Evolutionary conservation across 2,888 invertebrate genomes (phyloP).

Genomic region (Ypsolopha scabrella): DNA sequence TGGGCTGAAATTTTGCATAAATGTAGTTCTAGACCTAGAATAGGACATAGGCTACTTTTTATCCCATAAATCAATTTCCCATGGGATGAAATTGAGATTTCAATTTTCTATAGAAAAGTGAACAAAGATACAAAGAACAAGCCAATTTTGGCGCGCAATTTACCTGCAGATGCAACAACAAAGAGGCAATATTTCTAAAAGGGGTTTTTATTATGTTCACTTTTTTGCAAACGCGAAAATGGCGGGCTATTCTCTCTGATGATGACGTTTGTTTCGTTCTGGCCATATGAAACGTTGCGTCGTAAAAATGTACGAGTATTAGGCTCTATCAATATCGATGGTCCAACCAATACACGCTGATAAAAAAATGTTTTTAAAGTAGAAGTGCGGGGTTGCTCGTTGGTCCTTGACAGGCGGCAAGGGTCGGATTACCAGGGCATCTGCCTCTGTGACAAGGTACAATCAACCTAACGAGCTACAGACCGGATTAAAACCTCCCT

Average conservation of each 20-base stretch:
- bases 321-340: no score
- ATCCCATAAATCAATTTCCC: no score
- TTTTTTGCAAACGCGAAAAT: background rate
- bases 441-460: slow-evolving; percentile 57
- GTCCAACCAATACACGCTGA: no score
- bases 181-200: slow-evolving; percentile 50
- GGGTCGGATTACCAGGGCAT: slow-evolving; percentile 66
- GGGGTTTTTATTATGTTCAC: background rate
- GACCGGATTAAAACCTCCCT: slow-evolving; percentile 56
- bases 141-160: slow-evolving; percentile 63
- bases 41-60: no score
- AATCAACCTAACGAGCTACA: slow-evolving; percentile 64
- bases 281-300: no score
- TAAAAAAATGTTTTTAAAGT: no score
- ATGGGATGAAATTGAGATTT: no score
- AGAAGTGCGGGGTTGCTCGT: no score
- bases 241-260: background rate
- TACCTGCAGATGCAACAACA: slow-evolving; percentile 66
- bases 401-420: slow-evolving; percentile 6
- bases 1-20: no score
- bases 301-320: no score
- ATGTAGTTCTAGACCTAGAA: no score
- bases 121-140: slow-evolving; percentile 32
- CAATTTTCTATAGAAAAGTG: no score
- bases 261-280: background rate